Evolutionary conservation across 1,140 invertebrate species (phyloP), one percentile per base, ranked within the genome.

Genomic region (Bombus haemorrhoidalis): DNA sequence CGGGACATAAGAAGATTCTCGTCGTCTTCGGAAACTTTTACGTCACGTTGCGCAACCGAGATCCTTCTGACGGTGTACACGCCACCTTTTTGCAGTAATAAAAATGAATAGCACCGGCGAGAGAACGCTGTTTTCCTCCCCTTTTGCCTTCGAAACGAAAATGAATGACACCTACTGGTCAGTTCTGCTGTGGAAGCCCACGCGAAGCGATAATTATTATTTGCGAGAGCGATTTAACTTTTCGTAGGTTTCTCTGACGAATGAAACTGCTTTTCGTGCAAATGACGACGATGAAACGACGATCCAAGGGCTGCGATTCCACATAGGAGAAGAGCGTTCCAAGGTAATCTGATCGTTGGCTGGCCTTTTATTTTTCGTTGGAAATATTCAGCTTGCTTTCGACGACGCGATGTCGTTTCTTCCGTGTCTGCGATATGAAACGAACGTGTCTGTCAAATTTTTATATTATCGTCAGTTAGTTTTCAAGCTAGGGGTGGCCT

Each of bases 11-110:
- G 73, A 76, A 76, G 57, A n/a, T 41, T 34, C 28, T 62, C 10
- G 28, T 1, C 39, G 25, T 12, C 74, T 83, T 57, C 77, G 68
- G 15, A 41, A 72, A 81, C 15, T 72, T 72, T 72, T 53, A 22
- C 68, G 47, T 72, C 68, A 32, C 47, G 43, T 72, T 22, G 28
- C 47, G n/a, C 12, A 43, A 32, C 41, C 22, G n/a, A 32, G n/a
- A 78, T 47, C 43, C 3, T 12, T 25, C 12, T 32, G 3, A 3
- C 12, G 1, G 1, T 34, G 34, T 12, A 43, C 47, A 62, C 57
- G 4, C 57, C 32, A 10, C 13, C 18, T n/a, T 43, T 37, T 9
- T 22, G 8, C 39, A 1, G 12, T 64, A 74, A 74, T 74, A 74
- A 74, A 74, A 62, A 47, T 5, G 22, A 82, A 81, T 71, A 22